Evolutionary conservation across 1,140 invertebrate species (phyloP).

Genomic region (Drosophila bocki): DNA sequence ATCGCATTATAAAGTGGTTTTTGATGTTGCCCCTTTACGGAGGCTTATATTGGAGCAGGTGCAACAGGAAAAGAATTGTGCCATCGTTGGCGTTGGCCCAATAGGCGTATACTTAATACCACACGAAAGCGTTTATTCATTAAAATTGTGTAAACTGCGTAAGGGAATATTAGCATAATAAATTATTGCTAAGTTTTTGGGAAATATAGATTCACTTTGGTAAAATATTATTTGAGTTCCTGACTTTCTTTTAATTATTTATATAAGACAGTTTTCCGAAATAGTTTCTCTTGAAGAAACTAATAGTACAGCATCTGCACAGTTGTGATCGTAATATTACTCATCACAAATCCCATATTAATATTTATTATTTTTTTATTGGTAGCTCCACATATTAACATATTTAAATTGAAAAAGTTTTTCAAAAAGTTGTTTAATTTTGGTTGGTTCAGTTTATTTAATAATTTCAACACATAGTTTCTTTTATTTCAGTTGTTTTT

Average conservation of each 20-base stretch:
- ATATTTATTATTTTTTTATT: background rate
- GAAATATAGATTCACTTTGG: background rate
- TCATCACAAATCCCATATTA: too few relatives aligned
- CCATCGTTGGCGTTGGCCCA: background rate
- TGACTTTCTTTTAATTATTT: background rate
- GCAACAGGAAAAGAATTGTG: slow-evolving; percentile 19
- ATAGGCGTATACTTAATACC: slow-evolving; percentile 23
- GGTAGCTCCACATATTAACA: background rate
- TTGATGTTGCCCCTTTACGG: slow-evolving; percentile 33
- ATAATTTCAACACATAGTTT: background rate
- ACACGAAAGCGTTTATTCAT: slow-evolving; percentile 17
- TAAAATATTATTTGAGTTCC: background rate
- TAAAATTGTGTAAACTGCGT: slow-evolving; percentile 23
- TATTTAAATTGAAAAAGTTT: background rate
- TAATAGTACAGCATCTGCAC: background rate
- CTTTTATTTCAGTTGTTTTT: background rate
- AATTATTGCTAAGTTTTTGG: slow-evolving; percentile 7
- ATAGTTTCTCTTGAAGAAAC: background rate
- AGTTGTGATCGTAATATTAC: background rate
- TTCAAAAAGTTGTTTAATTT: too few relatives aligned
- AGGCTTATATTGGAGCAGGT: slow-evolving; percentile 21
- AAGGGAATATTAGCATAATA: slow-evolving; percentile 31
- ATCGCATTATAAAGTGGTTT: slow-evolving; percentile 62
- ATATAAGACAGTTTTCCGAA: background rate
- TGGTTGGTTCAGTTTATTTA: background rate